Evolutionary conservation across 2,797 vertebrate genomes (phyloP), one percentile per base, ranked within the genome.

Genomic region (Pseudochromis fuscus): DNA sequence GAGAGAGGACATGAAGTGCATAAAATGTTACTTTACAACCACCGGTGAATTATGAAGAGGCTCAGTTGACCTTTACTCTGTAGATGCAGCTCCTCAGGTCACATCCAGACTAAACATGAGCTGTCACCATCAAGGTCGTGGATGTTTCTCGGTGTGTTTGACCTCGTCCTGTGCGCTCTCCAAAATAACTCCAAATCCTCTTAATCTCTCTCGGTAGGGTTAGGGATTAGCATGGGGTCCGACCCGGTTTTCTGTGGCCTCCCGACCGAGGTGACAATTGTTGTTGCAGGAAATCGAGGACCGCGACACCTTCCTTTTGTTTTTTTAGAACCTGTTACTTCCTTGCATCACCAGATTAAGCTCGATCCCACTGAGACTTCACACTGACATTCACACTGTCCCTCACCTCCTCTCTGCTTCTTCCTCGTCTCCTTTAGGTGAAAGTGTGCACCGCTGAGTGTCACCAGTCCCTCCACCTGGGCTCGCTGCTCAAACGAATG

Each of bases 401-500:
- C 53, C 19, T 77, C 21, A 30, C 16, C 59, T 67, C 60, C 51
- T 72, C 21, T 52, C 12, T 69, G 16, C 33, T 63, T 55, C 31
- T 58, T 48, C 13, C 28, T 60, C 53, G 42, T 50, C 58, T 68
- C 28, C 56, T 70, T 37, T 85, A 99, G 97, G 91, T 97, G 59
- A 97, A 95, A 83, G 90, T 85, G 8, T 95, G 95, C 86, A 87
- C 92, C 44, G 70, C 76, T 30, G 93, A 94, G 28, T 92, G 93
- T 83, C 91, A 93, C 67, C 95, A 95, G 83, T 72, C 89, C 15
- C 76, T 78, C 87, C 94, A 94, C 78, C 79, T 98, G 75, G 93
- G 94, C 21, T 62, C 95, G 58, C 91, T 99, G 24, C 87, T 99
- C 49, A 94, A 91, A 75, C 95, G 98, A 21, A 93, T 99, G 90